Evolutionary conservation across 2,113 vertebrate species (phyloP), one percentile per base, ranked within the genome.

Genomic region (Strix uralensis): DNA sequence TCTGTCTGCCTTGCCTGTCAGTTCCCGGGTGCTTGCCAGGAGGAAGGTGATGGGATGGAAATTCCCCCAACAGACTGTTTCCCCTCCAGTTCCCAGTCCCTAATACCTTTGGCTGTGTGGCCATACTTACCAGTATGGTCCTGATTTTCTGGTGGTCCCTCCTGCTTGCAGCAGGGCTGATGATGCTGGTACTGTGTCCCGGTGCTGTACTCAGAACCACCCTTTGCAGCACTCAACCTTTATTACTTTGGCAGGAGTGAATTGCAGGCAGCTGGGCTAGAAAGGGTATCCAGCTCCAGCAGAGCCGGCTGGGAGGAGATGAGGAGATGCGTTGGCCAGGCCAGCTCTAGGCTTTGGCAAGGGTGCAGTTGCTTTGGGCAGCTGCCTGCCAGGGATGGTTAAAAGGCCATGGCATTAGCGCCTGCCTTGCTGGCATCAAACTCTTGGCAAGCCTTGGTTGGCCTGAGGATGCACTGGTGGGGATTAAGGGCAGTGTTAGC

Each of bases 21-120:
- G 92, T 91, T 96, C 92, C 84, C 4, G 0, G 21, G 32, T 61
- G 29, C 84, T 73, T 94, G 91, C 95, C 94, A 95, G 92, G 23
- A 94, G 81, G 77, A 90, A 88, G 66, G 40, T 62, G 87, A 92
- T 62, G 78, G 86, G 78, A 95, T 80, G 71, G 74, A 90, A 88
- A 81, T 74, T 85, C 84, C 89, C 87, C 26, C 81, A 70, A 62
- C 71, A 94, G 74, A 90, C 89, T 94, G 36, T 74, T 86, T 71
- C 49, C 90, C 51, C 71, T 88, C 42, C 51, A n/a, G 0, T 70
- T 92, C 81, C 3, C 3, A 69, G 9, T 49, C 36, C 63, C 59
- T 52, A 17, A 16, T 66, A 42, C 47, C 36, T 88, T 58, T 19
- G 15, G 21, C 44, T 83, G 34, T 0, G 0, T 40, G 63, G 47